Evolutionary conservation across 1,140 invertebrate species (phyloP).

Genomic region (Trichoplusia ni): DNA sequence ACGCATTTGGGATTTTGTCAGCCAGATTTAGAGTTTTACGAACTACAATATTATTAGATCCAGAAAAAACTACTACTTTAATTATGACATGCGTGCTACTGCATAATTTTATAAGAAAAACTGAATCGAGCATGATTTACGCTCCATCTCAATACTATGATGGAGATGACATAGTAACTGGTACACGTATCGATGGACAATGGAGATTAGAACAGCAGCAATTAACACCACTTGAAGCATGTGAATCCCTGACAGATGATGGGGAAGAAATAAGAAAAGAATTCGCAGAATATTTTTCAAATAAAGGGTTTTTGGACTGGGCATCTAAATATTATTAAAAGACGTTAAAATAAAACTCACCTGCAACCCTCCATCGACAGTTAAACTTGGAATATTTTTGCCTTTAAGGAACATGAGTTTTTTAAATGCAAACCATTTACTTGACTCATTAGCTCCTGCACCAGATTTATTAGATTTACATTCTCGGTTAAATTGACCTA

Average conservation of each 20-base stretch:
- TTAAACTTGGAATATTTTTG: conserved; percentile 41
- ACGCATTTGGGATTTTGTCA: conserved; percentile 40
- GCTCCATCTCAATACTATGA: conserved; percentile 40
- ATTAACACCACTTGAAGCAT: conserved; percentile 38
- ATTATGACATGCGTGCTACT: conserved; percentile 39
- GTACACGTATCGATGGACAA: conserved; percentile 42
- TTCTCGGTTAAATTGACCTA: no score
- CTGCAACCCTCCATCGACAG: conserved; percentile 39
- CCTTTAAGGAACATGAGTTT: conserved; percentile 42
- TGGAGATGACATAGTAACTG: conserved; percentile 32
- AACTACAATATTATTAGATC: conserved; percentile 52
- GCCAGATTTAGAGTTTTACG: conserved; percentile 57
- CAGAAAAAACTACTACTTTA: conserved; percentile 44
- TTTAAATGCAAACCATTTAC: conserved; percentile 41
- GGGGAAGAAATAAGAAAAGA: conserved; percentile 44
- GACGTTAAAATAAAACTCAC: conserved; percentile 41
- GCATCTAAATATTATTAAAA: conserved; percentile 32
- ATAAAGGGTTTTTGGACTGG: conserved; percentile 39
- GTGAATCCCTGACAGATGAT: conserved; percentile 37
- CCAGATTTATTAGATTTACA: conserved; percentile 45
- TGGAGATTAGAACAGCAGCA: conserved; percentile 42
- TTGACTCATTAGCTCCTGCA: conserved; percentile 42
- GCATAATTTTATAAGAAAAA: conserved; percentile 43
- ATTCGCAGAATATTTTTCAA: conserved; percentile 41
- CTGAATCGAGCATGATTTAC: conserved; percentile 39